Base-by-base conservation (phyloP, 2,797 vertebrate genomes). In the Pempheris klunzingeri region DNA sequence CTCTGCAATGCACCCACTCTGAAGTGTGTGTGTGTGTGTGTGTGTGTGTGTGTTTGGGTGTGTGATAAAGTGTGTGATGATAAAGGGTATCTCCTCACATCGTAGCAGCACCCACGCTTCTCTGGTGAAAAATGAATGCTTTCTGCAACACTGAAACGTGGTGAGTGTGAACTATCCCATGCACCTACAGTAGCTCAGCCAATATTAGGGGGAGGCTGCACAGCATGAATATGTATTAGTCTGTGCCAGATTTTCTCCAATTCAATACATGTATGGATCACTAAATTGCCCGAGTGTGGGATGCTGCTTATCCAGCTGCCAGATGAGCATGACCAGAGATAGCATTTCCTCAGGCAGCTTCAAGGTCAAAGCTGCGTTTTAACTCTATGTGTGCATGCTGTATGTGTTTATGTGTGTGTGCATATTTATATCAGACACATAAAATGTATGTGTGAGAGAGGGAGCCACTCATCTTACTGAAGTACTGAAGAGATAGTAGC, bases 1-100 rank as follows among this genome's bases (percentile, higher is more conserved):
- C 83, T 78, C 68, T 85, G 88, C 80, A 85, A 87, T 80, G 78
- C 77, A 71, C 58, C 65, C 74, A 66, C 72, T 81, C 26, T 36
- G 54, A 53, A 53, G 46, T 52, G 63, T 74, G 69, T 63, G 57
- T 72, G 36, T 67, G 57, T 43, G 20, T 47, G 39, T 39, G 32
- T 46, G 61, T 13, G 38, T 26, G 28, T 44, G 53, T 68, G 44
- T n/a, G n/a, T n/a, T n/a, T n/a, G n/a, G 59, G 62, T n/a, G 67
- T 43, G 34, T 50, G 58, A 20, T n/a, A n/a, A n/a, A n/a, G n/a
- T n/a, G n/a, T n/a, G n/a, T n/a, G n/a, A n/a, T 26, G 64, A 69
- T 74, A 74, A 75, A 59, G 43, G 34, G 36, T 71, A 75, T 74
- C 73, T 83, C 74, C 53, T 74, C 4, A 0, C 60, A 75, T 82